Conservation (phyloP, 2,113 vertebrate species). For the Damaliscus lunatus region DNA sequence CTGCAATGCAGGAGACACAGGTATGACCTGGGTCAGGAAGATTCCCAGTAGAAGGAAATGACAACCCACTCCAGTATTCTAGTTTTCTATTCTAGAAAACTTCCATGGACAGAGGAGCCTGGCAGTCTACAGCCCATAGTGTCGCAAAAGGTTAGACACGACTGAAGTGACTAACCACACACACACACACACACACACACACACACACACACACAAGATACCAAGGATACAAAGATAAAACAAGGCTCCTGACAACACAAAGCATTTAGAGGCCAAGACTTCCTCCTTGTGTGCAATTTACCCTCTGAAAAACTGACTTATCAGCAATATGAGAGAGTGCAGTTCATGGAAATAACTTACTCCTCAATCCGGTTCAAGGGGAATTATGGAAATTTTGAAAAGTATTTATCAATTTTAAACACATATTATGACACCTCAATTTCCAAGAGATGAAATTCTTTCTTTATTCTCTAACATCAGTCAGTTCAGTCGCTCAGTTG, state of each 20-base stretch:
- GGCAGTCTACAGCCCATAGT: not conserved
- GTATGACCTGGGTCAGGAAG: not conserved
- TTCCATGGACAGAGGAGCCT: not conserved
- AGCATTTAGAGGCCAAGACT: not conserved
- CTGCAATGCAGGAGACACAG: not conserved
- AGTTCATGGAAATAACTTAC: not conserved
- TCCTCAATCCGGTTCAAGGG: not conserved
- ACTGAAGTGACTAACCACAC: not conserved
- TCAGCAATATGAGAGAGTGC: not conserved
- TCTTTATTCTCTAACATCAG: not conserved
- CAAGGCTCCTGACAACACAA: not conserved
- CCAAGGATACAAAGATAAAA: not conserved
- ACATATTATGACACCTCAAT: not conserved
- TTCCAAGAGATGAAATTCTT: not conserved
- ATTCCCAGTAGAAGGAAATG: not conserved
- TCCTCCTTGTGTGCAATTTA: not conserved
- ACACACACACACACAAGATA: not conserved
- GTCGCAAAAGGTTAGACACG: rapidly evolving
- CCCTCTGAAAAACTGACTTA: not conserved
- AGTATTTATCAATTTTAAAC: not conserved
- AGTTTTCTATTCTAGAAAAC: not conserved
- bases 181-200: not conserved
- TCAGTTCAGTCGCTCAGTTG: too few relatives aligned
- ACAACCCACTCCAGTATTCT: not conserved
- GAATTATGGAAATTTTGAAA: not conserved